Percentiles rank a stretch among this genome's conserved stretches.
Conservation (phyloP, 2,113 vertebrate genomes). For the Eptatretus burgeri region DNA sequence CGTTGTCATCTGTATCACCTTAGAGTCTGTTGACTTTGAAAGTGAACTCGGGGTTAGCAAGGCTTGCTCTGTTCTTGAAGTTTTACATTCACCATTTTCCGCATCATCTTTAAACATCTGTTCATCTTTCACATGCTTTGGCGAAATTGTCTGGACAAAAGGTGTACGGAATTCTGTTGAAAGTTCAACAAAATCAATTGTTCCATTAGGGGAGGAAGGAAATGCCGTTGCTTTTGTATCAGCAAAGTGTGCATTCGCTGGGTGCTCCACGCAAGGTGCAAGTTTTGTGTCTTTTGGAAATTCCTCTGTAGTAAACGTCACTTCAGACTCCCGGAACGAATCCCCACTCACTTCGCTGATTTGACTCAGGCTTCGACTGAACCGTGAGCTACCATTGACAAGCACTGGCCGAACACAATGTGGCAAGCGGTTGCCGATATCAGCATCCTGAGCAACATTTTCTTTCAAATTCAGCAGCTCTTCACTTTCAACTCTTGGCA, state of each 20-base stretch:
- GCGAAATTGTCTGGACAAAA: not conserved
- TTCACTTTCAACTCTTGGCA: conserved; percentile 9
- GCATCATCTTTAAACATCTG: too few species aligned
- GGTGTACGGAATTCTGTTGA: not conserved
- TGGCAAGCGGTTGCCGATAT: not conserved
- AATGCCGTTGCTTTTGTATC: not conserved
- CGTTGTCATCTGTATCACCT: too few species aligned
- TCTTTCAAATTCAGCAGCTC: not conserved
- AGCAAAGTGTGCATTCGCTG: not conserved
- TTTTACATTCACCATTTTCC: too few species aligned
- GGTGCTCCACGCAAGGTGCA: not conserved
- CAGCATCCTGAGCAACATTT: not conserved
- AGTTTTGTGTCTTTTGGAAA: not conserved
- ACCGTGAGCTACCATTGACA: conserved; percentile 25
- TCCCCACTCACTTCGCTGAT: conserved; percentile 65
- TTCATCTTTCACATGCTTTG: too few species aligned
- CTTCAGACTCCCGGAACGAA: conserved; percentile 12
- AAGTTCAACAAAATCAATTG: not conserved
- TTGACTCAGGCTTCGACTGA: conserved; percentile 56
- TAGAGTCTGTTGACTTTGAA: too few species aligned
- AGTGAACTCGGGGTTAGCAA: too few species aligned
- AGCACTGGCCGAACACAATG: conserved; percentile 10
- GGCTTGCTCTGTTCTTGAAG: too few species aligned
- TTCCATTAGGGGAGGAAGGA: not conserved
- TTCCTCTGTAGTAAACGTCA: conserved; percentile 12